Conservation (phyloP, 1,140 invertebrate species). For the Lepidurus arcticus region DNA sequence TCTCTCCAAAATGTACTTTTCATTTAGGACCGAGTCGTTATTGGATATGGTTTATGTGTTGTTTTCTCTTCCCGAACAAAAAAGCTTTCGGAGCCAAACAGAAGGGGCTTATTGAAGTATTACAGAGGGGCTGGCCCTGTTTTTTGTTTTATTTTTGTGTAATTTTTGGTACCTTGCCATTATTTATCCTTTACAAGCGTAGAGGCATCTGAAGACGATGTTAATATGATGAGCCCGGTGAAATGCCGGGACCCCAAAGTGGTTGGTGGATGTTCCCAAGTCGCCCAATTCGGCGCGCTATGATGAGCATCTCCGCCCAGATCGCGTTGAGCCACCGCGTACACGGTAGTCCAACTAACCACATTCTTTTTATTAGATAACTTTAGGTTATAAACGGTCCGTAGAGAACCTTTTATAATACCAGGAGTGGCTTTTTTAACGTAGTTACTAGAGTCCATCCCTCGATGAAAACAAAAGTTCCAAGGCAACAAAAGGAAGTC, state of each 20-base stretch:
- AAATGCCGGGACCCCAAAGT: too few relatives aligned
- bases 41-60: not conserved
- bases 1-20: not conserved
- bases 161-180: too few relatives aligned
- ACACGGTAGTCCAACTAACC: not conserved
- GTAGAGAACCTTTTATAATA: too few relatives aligned
- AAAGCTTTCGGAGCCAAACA: not conserved
- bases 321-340: conserved; percentile 13
- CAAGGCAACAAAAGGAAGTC: too few relatives aligned
- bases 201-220: too few relatives aligned
- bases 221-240: too few relatives aligned
- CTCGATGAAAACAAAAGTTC: too few relatives aligned
- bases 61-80: not conserved
- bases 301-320: not conserved
- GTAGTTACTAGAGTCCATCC: too few relatives aligned
- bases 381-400: too few relatives aligned
- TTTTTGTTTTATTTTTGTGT: not conserved
- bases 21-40: not conserved
- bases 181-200: too few relatives aligned
- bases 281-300: not conserved
- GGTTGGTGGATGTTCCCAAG: not conserved
- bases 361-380: too few relatives aligned
- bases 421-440: too few relatives aligned
- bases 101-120: conserved; percentile 2
- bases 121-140: not conserved